A percentile compares a stretch with the other conserved stretches of the same genome.
phyloP scores from a whole-genome alignment of 2,888 invertebrate genomes.

The Protophormia terraenovae region DNA sequence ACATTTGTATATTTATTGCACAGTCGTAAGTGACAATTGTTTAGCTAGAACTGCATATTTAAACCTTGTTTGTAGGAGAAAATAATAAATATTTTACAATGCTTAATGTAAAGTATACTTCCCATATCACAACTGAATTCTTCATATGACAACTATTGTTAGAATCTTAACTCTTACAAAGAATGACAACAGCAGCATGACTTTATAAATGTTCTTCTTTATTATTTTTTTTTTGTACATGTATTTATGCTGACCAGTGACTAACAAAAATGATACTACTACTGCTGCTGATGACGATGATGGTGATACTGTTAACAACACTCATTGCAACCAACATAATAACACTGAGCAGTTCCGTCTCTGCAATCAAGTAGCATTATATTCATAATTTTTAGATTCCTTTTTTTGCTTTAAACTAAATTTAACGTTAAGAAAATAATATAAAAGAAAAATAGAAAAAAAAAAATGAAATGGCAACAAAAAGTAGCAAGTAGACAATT shows the following conservation, averaged over 20 bases:
- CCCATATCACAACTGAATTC: background rate
- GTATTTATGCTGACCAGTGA: slow-evolving; percentile 39
- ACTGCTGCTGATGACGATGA: slow-evolving; percentile 12
- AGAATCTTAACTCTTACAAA: slow-evolving; percentile 22
- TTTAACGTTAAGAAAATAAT: slow-evolving; percentile 28
- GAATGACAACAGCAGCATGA: slow-evolving; percentile 8
- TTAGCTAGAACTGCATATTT: no score
- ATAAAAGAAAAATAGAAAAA: background rate
- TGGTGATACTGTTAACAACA: slow-evolving; percentile 21
- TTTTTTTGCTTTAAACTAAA: slow-evolving; percentile 19
- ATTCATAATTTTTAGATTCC: background rate
- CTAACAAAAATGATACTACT: slow-evolving; percentile 12
- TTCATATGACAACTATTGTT: slow-evolving; percentile 22
- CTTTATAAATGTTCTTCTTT: slow-evolving; percentile 29
- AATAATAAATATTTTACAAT: background rate
- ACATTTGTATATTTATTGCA: no score
- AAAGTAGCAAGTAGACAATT: slow-evolving; percentile 35
- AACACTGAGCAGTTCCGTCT: background rate
- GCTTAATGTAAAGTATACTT: background rate
- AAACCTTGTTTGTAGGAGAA: no score
- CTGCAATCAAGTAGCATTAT: slow-evolving; percentile 22
- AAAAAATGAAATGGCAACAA: background rate
- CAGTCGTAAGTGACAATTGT: no score
- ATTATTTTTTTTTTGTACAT: slow-evolving; percentile 19
- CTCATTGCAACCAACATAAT: background rate